These are phyloP conservation scores for Hydrotaea cyrtoneurina DNA, from an alignment of 2,888 invertebrate genomes.

Conservation along the genomic window DNA sequence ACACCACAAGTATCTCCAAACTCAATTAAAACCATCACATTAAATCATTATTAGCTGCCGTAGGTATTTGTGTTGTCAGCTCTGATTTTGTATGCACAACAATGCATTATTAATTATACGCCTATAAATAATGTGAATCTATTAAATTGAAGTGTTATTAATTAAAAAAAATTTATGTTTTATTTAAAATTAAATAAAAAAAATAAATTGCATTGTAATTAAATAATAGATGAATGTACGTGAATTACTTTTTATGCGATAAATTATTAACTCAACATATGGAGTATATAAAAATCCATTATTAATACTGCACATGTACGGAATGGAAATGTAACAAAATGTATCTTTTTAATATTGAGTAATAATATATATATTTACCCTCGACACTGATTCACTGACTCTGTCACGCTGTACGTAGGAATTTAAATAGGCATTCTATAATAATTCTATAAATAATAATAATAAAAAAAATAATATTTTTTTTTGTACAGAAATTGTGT, in stretches of 20 bases:
- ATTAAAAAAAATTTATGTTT: neutral
- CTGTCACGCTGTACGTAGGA: too few relatives aligned
- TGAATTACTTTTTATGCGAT: neutral
- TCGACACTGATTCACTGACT: too few relatives aligned
- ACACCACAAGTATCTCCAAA: neutral
- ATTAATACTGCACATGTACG: too few relatives aligned
- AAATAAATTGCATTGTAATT: conserved; percentile 2
- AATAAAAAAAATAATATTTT: too few relatives aligned
- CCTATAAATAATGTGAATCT: neutral
- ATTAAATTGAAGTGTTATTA: conserved; percentile 1
- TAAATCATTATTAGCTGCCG: neutral
- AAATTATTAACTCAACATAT: too few relatives aligned
- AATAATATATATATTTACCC: too few relatives aligned
- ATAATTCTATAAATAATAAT: too few relatives aligned
- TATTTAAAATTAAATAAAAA: neutral
- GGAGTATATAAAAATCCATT: too few relatives aligned
- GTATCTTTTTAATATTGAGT: too few relatives aligned
- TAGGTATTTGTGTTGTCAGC: neutral
- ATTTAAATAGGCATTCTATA: too few relatives aligned
- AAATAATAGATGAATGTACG: neutral
- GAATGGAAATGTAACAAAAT: too few relatives aligned
- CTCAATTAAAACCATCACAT: neutral
- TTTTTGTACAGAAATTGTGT: too few relatives aligned
- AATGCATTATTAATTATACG: neutral
- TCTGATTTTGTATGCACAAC: neutral